A percentile compares a stretch with the other conserved stretches of the same genome.
Evolutionary conservation across 1,140 invertebrate species (phyloP).

Genomic region (Belonocnema kinseyi): DNA sequence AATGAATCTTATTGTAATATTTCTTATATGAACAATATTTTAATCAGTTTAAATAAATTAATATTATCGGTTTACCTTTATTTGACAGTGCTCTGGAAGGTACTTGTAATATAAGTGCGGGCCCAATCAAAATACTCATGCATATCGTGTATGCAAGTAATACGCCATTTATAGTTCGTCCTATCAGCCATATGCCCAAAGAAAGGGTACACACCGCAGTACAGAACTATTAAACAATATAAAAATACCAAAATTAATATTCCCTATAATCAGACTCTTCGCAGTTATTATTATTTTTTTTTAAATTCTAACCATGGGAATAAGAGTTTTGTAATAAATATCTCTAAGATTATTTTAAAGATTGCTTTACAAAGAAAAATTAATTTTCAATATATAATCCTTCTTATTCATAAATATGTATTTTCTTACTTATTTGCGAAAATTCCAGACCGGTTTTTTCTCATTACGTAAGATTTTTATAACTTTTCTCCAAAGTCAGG

Average conservation of each 20-base stretch:
- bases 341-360: neutral
- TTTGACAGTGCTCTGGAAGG: conserved; percentile 52
- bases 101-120: conserved; percentile 60
- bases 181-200: conserved; percentile 64
- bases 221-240: conserved; percentile 61
- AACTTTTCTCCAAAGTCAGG: no score
- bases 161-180: conserved; percentile 59
- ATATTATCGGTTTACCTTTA: conserved; percentile 46
- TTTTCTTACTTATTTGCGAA: no score
- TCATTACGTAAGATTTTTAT: no score
- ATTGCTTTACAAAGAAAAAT: no score
- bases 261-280: no score
- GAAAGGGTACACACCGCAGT: conserved; percentile 59
- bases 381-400: no score
- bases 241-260: conserved; percentile 18
- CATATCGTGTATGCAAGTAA: conserved; percentile 63
- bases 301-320: no score
- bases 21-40: neutral
- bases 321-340: no score
- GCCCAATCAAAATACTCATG: conserved; percentile 65
- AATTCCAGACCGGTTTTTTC: no score
- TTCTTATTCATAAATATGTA: no score
- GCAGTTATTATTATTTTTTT: no score
- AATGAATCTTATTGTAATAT: conserved; percentile 24
- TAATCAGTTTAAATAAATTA: neutral